Conservation (phyloP, 2,797 vertebrate species). For the Brotogeris chrysoptera region DNA sequence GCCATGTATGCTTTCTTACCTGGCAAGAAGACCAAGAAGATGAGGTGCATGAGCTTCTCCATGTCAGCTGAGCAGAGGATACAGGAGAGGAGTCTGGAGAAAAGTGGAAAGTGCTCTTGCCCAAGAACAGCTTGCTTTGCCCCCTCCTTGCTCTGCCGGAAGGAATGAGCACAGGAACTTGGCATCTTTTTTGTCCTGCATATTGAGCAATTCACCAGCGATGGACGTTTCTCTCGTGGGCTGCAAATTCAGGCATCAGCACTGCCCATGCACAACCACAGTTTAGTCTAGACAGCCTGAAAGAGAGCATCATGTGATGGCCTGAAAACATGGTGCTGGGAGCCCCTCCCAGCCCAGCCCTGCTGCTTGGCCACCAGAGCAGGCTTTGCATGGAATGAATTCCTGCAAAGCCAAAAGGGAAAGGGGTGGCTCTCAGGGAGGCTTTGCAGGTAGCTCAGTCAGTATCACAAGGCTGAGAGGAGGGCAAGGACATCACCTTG, state of each 20-base stretch:
- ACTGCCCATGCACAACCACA: not conserved
- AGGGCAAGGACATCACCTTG: not conserved
- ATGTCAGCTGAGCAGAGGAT: not conserved
- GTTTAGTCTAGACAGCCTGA: not conserved
- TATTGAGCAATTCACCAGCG: slow-evolving; percentile 49
- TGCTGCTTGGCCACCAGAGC: not conserved
- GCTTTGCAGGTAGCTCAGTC: not conserved
- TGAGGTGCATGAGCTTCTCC: slow-evolving; percentile 14
- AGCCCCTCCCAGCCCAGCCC: not conserved
- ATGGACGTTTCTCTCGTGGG: not conserved
- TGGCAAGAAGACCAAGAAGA: slow-evolving; percentile 36
- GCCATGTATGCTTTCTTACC: not conserved
- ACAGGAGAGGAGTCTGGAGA: not conserved
- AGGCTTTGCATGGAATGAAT: not conserved
- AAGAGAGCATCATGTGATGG: not conserved
- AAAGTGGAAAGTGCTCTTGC: not conserved
- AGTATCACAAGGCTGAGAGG: not conserved
- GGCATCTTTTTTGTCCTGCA: not conserved
- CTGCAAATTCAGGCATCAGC: slow-evolving; percentile 55
- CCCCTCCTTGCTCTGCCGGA: not conserved
- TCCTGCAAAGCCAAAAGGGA: not conserved
- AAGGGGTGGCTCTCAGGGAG: not conserved
- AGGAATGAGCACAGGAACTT: slow-evolving; percentile 59
- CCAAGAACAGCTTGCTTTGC: not conserved
- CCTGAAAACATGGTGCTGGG: not conserved